phyloP scores from a whole-genome alignment of 2,888 invertebrate genomes.

The Eupithecia centaureata region DNA sequence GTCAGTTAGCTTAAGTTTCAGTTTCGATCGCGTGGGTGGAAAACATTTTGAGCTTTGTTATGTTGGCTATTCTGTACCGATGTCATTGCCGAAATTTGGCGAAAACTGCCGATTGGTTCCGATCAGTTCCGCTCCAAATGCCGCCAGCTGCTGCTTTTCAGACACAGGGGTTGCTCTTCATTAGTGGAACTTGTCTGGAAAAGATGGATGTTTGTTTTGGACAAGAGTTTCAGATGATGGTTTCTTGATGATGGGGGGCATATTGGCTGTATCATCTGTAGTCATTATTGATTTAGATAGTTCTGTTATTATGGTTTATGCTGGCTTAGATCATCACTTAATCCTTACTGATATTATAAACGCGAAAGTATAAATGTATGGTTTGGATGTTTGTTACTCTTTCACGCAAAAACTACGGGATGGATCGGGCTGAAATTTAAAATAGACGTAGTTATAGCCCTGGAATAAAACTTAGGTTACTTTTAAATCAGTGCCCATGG shows the following conservation, averaged over 20 bases:
- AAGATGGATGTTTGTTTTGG: constrained; percentile 83
- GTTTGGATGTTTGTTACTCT: too few species aligned
- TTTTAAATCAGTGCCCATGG: too few species aligned
- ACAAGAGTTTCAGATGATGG: constrained; percentile 72
- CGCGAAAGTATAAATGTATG: too few species aligned
- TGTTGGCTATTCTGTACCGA: constrained; percentile 46
- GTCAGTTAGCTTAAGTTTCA: background rate
- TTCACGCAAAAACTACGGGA: too few species aligned
- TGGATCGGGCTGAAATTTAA: too few species aligned
- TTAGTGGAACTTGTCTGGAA: constrained; percentile 81
- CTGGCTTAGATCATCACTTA: background rate
- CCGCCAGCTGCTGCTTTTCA: constrained; percentile 82
- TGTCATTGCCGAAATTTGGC: constrained; percentile 66
- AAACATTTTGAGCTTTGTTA: background rate
- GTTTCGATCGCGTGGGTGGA: background rate
- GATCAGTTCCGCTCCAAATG: constrained; percentile 81
- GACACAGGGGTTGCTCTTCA: constrained; percentile 80
- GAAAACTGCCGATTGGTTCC: constrained; percentile 74
- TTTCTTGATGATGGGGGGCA: constrained; percentile 69
- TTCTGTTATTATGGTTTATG: background rate
- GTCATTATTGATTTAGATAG: background rate
- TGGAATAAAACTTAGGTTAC: too few species aligned
- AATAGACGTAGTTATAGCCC: too few species aligned
- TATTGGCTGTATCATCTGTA: constrained; percentile 32
- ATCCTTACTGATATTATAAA: too few species aligned